Evolutionary conservation across 2,888 invertebrate species (phyloP), one percentile per base, ranked within the genome.

Genomic region (Laothoe populi): DNA sequence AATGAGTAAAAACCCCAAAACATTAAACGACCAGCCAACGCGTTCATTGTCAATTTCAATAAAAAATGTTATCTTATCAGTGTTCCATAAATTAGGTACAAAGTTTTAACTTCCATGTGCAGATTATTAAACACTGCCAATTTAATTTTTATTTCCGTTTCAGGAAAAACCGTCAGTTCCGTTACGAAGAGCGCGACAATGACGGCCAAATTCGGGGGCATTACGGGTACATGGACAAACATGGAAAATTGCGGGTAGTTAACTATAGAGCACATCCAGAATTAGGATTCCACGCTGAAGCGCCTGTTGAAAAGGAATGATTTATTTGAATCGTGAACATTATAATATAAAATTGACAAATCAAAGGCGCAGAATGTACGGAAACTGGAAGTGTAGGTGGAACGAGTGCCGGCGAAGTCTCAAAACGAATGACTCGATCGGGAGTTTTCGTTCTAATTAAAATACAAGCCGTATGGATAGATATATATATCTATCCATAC

Each of bases 161-260:
- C 90, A 97, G 97, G 62, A 94, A 95, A 84, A 96, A 96, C 86
- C 94, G 97, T 26, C 96, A 96, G 75, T 97, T 96, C 82, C 94
- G 97, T 66, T 95, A 94, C 78, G 97, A 97, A 83, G 96, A 97
- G 82, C 93, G 95, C 60, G 95, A 96, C 83, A 95, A 94, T 68
- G 94, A 96, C 62, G 97, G 97, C 4, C 91, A 95, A 64, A 96
- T 97, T 48, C 95, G 95, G 72, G 97, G 97, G 4, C 96, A 96
- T 77, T 97, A 96, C 78, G 97, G 97, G 46, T 97, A 96, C 84
- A 94, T 96, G 79, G 97, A 97, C 83, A 95, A 95, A 65, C 86
- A 92, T 69, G 97, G 97, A 16, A 96, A 97, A 88, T 90, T 97
- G 44, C 94, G 95, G 68, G 94, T 96, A 24, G 95, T 96, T 66